Percentiles rank a stretch among this genome's conserved stretches.
phyloP scores from a whole-genome alignment of 2,797 vertebrate genomes.

The Enteromius fasciolatus region DNA sequence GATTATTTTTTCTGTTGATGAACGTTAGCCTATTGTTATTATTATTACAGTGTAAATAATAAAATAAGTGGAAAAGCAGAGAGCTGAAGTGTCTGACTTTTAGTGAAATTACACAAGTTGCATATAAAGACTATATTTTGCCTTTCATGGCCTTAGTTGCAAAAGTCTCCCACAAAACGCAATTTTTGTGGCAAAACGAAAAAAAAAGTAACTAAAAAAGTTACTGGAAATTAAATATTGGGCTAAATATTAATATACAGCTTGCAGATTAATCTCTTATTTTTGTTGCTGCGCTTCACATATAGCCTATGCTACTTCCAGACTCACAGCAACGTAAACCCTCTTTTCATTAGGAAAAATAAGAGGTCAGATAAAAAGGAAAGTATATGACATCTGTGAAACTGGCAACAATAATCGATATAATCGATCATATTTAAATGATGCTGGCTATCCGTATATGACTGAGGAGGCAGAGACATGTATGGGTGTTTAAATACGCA shows the following conservation, averaged over 20 bases:
- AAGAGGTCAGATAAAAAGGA: background rate
- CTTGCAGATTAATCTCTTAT: background rate
- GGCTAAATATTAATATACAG: background rate
- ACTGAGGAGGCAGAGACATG: background rate
- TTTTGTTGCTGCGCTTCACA: background rate
- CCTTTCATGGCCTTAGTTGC: background rate
- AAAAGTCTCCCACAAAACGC: background rate
- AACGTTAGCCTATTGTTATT: background rate
- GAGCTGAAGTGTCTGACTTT: background rate
- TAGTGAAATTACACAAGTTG: background rate
- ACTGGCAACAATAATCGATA: slow-evolving; percentile 35
- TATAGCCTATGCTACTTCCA: background rate
- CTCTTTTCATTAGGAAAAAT: background rate
- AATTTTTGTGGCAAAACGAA: background rate
- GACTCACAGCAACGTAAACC: background rate
- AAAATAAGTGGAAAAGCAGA: background rate
- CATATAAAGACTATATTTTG: background rate
- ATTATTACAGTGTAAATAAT: background rate
- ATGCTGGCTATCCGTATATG: slow-evolving; percentile 9
- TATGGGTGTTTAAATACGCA: background rate
- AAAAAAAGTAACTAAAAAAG: background rate
- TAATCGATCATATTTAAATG: slow-evolving; percentile 27
- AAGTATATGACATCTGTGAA: slow-evolving; percentile 32
- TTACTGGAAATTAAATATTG: background rate
- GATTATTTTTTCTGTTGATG: background rate